phyloP scores from a whole-genome alignment of 2,888 invertebrate species.

The Caenorhabditis becei region DNA sequence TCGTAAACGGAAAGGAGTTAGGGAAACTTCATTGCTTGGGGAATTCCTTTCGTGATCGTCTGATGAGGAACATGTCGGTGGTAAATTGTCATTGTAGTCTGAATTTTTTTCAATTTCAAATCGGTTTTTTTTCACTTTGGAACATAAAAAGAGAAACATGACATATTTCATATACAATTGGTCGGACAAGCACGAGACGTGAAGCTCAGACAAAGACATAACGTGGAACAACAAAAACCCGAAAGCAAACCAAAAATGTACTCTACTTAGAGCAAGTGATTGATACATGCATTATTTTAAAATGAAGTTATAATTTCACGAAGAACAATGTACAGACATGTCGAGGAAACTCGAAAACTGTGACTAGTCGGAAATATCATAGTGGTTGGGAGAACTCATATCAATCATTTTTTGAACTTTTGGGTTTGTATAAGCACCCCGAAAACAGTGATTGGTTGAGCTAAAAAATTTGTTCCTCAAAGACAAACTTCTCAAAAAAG shows the following conservation, averaged over 20 bases:
- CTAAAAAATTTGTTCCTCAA: constrained; percentile 4
- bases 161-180: too few species aligned
- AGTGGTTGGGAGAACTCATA: constrained; percentile 35
- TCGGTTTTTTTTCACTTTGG: not conserved
- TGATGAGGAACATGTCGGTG: constrained; percentile 71
- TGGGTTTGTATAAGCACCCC: constrained; percentile 66
- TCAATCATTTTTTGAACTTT: constrained; percentile 70
- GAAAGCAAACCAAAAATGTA: too few species aligned
- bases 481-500: constrained; percentile 4
- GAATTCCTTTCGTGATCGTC: constrained; percentile 68
- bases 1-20: not conserved
- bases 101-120: constrained; percentile 2
- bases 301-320: too few species aligned
- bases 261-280: too few species aligned
- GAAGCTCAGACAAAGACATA: too few species aligned
- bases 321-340: not conserved
- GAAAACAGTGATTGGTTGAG: too few species aligned
- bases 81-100: constrained; percentile 62
- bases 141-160: not conserved
- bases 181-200: too few species aligned
- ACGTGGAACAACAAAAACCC: too few species aligned
- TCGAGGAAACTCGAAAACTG: not conserved
- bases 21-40: constrained; percentile 17
- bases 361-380: constrained; percentile 36
- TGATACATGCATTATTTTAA: too few species aligned